Percentiles rank a stretch among this genome's conserved stretches.
Conservation (phyloP, 2,113 vertebrate species). For the Rissa tridactyla region DNA sequence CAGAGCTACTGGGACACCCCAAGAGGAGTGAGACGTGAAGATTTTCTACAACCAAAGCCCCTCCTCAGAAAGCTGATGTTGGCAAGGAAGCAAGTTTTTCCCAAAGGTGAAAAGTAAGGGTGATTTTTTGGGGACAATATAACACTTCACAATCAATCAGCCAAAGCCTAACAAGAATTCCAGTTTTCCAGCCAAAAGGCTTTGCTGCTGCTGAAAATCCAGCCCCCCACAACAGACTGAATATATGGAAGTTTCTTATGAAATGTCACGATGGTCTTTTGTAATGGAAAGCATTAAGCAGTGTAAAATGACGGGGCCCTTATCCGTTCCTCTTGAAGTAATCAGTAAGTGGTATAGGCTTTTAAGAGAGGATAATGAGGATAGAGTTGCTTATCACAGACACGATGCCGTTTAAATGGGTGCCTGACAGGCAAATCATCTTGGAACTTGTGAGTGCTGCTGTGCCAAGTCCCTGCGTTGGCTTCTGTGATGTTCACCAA, state of each 20-base stretch:
- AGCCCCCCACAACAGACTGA: neutral
- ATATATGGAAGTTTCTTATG: neutral
- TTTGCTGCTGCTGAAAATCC: neutral
- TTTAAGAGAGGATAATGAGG: conserved; percentile 26
- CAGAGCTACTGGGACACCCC: neutral
- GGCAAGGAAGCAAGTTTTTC: neutral
- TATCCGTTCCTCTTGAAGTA: neutral
- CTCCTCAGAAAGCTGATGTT: neutral
- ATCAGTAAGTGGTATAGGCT: neutral
- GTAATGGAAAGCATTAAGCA: neutral
- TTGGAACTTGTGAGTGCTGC: neutral
- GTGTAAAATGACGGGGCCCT: conserved; percentile 7
- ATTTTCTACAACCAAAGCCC: neutral
- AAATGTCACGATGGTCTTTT: neutral
- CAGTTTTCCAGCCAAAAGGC: neutral
- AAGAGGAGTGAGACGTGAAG: neutral
- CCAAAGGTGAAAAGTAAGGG: neutral
- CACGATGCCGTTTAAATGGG: neutral
- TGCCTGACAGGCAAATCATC: conserved; percentile 4
- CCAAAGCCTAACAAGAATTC: neutral
- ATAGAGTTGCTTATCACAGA: neutral
- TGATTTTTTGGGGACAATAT: neutral
- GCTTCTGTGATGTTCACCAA: neutral
- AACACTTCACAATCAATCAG: neutral
- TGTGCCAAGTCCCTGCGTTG: neutral